phyloP scores from a whole-genome alignment of 1,140 invertebrate genomes.

The Nilaparvata lugens region DNA sequence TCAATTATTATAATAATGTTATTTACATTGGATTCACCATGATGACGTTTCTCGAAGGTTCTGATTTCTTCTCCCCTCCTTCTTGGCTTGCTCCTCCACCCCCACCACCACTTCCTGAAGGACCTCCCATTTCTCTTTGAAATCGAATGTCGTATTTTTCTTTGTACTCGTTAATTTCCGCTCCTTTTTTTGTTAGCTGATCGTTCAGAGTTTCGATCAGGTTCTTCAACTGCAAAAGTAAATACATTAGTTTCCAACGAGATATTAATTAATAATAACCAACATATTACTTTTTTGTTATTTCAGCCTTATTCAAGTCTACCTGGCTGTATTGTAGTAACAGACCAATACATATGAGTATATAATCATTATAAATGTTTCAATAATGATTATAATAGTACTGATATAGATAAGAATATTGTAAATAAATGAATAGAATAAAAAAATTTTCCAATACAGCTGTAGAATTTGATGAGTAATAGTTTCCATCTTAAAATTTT shows the following conservation, averaged over 20 bases:
- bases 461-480: too few relatives aligned
- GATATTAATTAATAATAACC: too few relatives aligned
- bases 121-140: constrained; percentile 51
- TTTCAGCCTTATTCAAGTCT: too few relatives aligned
- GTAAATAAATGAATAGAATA: too few relatives aligned
- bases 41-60: background rate
- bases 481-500: too few relatives aligned
- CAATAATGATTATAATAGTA: too few relatives aligned
- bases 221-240: constrained; percentile 53
- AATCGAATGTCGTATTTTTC: constrained; percentile 82
- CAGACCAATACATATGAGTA: too few relatives aligned
- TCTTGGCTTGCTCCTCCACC: background rate
- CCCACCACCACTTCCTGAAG: background rate
- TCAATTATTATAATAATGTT: too few relatives aligned
- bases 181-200: constrained; percentile 77
- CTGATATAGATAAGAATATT: too few relatives aligned
- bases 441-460: too few relatives aligned
- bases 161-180: constrained; percentile 88
- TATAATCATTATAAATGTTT: too few relatives aligned
- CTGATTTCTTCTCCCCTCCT: background rate
- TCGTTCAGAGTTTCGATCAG: constrained; percentile 67
- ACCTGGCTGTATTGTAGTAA: too few relatives aligned
- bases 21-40: background rate
- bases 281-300: background rate
- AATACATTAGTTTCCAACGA: constrained; percentile 14